Base-by-base conservation (phyloP, 2,113 vertebrate species). In the Neolamprologus devosi region DNA sequence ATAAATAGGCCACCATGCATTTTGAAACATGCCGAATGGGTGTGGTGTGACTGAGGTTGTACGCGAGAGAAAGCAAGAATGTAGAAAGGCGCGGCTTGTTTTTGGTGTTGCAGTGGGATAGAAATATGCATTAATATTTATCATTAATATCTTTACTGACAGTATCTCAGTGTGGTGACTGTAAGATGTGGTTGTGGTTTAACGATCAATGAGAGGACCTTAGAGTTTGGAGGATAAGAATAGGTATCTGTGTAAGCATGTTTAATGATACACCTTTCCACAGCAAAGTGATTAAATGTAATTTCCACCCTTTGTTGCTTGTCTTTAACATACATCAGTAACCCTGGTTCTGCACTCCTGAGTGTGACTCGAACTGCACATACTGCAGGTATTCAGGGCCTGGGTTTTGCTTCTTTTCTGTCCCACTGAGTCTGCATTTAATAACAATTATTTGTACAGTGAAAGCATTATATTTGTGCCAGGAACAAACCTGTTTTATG, bases 1-100 rank as follows among this genome's bases (percentile, higher is more conserved):
- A 96, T 95, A 96, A 96, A 96, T 95, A 93, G 95, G 92, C 95
- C 95, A 95, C 95, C 94, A 93, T 94, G 93, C 91, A 93, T 94
- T 94, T 93, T 91, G 91, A 90, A 94, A 93, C 89, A 86, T 57
- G 85, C 82, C 82, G 87, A 91, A 85, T 90, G 90, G 91, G 93
- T 94, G 90, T 89, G 92, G 85, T 88, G 87, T 91, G 84, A 84
- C 65, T 91, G 80, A 88, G 60, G 37, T 89, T 73, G 85, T 81
- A 79, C 65, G 75, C 54, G 57, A 57, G 60, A 53, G 82, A 55
- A 81, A 82, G 35, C 91, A 57, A 35, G 63, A 60, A 60, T 83
- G 89, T 85, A 79, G 90, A 83, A 92, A 83, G n/a, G 45, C 40
- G 17, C 26, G 17, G 55, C 80, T 91, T 93, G 92, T 94, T 93